Evolutionary conservation across 1,140 invertebrate species (phyloP), one percentile per base, ranked within the genome.

Genomic region (Trachelipus rathkii): DNA sequence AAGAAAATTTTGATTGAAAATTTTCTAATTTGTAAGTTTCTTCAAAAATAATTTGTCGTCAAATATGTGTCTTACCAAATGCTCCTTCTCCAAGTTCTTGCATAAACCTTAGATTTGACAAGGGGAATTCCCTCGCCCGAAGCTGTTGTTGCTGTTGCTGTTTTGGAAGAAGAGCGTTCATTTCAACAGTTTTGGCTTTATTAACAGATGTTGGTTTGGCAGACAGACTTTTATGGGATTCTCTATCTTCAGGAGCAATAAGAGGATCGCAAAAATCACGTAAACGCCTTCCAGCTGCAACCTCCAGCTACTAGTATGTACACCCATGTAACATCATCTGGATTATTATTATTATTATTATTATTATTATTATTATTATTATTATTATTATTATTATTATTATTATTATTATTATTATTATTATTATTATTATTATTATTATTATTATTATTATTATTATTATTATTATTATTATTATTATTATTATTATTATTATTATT

Each of bases 71-170:
- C 84, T 88, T 89, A 87, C 96, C 96, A 87, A 97, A 99, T 70
- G 95, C 94, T 33, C 96, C 96, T 88, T 98, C 95, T 46, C 96
- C 96, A 2, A 99, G 86, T 85, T 98, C 96, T 85, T 98, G 94
- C 46, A 96, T 87, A 83, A 98, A 97, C 76, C 92, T 88, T 0
- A 98, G 92, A 83, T 93, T 92, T 69, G 89, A 86, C 89, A 95
- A 82, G 88, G 91, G 86, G 82, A 87, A 88, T 83, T 88, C 82
- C 45, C 85, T 81, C 8, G 85, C 85, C 43, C 85, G 79, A 19
- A 83, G 75, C 21, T 79, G 79, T 15, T 46, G 77, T 23, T 73
- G 72, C 73, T 81, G 79, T 72, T 81, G 79, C 43, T 81, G 80
- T 73, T 89, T 89, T 1, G 90, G 87, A 67, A 93, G 82, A 44